Conservation (phyloP, 2,888 invertebrate genomes). For the Dinocampus coccinellae region DNA sequence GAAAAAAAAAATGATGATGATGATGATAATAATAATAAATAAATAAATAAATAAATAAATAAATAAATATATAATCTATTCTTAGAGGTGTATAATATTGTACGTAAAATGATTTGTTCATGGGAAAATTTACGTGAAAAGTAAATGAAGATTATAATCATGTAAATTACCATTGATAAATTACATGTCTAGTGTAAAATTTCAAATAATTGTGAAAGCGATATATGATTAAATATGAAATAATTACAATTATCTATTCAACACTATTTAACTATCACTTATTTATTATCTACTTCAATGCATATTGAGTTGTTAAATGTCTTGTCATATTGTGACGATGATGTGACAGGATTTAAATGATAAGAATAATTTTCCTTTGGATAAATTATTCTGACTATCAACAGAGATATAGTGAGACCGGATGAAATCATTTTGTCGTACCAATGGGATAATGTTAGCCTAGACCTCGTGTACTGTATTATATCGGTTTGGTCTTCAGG, state of each 20-base stretch:
- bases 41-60: too few relatives aligned
- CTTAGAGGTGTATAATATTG: not conserved
- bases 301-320: not conserved
- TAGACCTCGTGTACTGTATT: not conserved
- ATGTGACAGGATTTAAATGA: not conserved
- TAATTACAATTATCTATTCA: not conserved
- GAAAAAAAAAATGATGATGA: too few relatives aligned
- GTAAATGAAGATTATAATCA: not conserved
- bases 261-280: not conserved
- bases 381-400: not conserved
- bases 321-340: not conserved
- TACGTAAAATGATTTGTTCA: not conserved
- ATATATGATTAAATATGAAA: not conserved
- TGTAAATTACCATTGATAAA: not conserved
- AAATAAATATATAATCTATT: constrained; percentile 1
- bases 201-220: not conserved
- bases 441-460: constrained; percentile 43
- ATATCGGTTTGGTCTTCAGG: not conserved
- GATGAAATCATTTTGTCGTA: constrained; percentile 46
- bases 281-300: not conserved
- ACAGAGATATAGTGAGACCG: constrained; percentile 33
- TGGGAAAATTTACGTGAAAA: not conserved
- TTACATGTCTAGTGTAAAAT: not conserved
- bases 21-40: too few relatives aligned
- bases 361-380: constrained; percentile 11